A percentile compares a stretch with the other conserved stretches of the same genome.
Conservation (phyloP, 2,797 vertebrate genomes). For the Protosalanx chinensis region DNA sequence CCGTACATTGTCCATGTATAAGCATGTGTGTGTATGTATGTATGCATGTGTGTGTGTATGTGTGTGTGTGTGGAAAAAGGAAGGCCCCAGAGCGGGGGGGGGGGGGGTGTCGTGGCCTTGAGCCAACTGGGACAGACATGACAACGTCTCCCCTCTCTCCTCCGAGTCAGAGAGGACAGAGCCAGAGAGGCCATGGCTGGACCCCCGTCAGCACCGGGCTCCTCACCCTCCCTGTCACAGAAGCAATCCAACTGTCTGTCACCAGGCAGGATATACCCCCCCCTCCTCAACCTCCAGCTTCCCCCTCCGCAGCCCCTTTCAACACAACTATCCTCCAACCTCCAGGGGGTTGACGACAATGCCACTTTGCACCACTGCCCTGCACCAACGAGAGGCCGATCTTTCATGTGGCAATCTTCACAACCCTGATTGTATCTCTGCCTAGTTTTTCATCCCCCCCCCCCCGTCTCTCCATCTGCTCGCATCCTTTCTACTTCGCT, state of each 20-base stretch:
- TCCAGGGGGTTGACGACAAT: constrained; percentile 9
- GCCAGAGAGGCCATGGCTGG: constrained; percentile 49
- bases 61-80: neutral
- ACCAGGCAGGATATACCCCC: constrained; percentile 28
- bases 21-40: neutral
- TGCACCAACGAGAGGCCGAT: constrained; percentile 6
- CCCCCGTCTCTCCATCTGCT: neutral
- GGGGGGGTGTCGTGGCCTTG: constrained; percentile 6
- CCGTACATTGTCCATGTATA: no score
- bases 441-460: neutral
- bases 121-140: constrained; percentile 41
- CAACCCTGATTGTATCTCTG: neutral
- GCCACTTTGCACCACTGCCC: constrained; percentile 9
- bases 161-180: constrained; percentile 40
- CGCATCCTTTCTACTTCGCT: neutral
- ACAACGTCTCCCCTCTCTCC: constrained; percentile 26
- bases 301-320: neutral
- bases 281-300: neutral
- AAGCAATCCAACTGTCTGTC: constrained; percentile 62
- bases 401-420: constrained; percentile 13
- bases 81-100: neutral
- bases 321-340: constrained; percentile 5
- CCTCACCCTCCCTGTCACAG: constrained; percentile 54
- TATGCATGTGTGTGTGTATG: neutral
- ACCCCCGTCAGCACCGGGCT: constrained; percentile 41